A percentile compares a stretch with the other conserved stretches of the same genome.
phyloP scores from a whole-genome alignment of 2,113 vertebrate genomes.

The Scalopus aquaticus region DNA sequence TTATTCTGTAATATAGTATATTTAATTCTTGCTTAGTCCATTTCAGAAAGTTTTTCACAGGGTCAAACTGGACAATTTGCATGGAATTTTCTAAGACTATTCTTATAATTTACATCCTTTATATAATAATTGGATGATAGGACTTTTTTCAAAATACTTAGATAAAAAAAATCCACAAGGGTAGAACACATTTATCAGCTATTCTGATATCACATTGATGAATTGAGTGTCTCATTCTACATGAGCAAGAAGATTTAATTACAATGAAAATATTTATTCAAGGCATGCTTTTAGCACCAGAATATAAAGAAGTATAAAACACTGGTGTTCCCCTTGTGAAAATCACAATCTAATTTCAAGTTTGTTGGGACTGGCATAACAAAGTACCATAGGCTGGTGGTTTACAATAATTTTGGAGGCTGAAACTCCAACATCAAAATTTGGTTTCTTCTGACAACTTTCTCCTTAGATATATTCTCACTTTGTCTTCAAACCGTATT shows the following conservation, averaged over 20 bases:
- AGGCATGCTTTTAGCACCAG: not conserved
- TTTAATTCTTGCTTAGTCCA: not conserved
- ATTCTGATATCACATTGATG: not conserved
- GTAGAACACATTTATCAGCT: not conserved
- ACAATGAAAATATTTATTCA: constrained; percentile 13
- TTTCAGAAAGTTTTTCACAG: not conserved
- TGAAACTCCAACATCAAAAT: not conserved
- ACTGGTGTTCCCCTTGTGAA: not conserved
- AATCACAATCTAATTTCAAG: not conserved
- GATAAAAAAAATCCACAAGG: not conserved
- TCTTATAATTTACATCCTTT: not conserved
- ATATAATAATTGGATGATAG: not conserved
- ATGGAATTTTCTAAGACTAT: not conserved
- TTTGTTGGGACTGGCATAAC: not conserved
- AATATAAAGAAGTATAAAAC: not conserved
- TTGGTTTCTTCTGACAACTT: not conserved
- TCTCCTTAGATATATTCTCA: not conserved
- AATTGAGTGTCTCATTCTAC: not conserved
- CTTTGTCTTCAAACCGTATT: not conserved
- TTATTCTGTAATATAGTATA: not conserved
- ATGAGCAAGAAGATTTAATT: not conserved
- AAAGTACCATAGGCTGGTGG: rapidly evolving
- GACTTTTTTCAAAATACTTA: not conserved
- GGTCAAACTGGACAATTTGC: not conserved
- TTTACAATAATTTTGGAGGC: not conserved